phyloP scores from a whole-genome alignment of 2,888 invertebrate species.

The Tetranychus truncatus region DNA sequence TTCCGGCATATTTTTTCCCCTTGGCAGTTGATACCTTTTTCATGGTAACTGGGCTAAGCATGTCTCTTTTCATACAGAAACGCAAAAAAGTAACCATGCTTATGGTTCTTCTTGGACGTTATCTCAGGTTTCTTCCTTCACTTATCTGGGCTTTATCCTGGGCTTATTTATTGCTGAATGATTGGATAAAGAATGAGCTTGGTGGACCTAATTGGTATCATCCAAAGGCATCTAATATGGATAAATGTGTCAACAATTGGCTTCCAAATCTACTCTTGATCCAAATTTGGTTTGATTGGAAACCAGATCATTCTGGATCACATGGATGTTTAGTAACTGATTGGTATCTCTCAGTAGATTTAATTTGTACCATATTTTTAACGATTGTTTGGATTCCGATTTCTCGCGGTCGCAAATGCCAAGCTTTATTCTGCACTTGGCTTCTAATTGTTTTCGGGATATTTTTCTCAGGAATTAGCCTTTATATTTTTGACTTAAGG shows the following conservation, averaged over 20 bases:
- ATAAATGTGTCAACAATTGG: not conserved
- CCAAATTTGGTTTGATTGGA: slow-evolving; percentile 6
- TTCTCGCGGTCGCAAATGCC: not conserved
- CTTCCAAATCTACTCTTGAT: not conserved
- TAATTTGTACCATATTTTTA: not conserved
- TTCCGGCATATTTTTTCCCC: not conserved
- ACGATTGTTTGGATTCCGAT: not conserved
- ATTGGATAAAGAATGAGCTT: not conserved
- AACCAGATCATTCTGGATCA: not conserved
- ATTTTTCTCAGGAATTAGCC: not conserved
- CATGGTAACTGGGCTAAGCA: not conserved
- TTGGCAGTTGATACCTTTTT: slow-evolving; percentile 6
- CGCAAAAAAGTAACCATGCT: not conserved
- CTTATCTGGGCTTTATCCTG: not conserved
- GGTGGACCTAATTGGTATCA: slow-evolving; percentile 6
- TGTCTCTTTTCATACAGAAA: not conserved
- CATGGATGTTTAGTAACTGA: slow-evolving; percentile 3
- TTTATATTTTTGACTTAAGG: not conserved
- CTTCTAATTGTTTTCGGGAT: not conserved
- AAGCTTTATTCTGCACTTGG: not conserved
- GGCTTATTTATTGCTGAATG: not conserved
- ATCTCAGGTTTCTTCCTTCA: not conserved
- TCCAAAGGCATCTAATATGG: not conserved
- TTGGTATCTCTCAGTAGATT: not conserved
- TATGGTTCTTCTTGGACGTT: not conserved